Percentiles rank a stretch among this genome's conserved stretches.
Conservation (phyloP, 2,797 vertebrate genomes). For the Gallinago solitaria region DNA sequence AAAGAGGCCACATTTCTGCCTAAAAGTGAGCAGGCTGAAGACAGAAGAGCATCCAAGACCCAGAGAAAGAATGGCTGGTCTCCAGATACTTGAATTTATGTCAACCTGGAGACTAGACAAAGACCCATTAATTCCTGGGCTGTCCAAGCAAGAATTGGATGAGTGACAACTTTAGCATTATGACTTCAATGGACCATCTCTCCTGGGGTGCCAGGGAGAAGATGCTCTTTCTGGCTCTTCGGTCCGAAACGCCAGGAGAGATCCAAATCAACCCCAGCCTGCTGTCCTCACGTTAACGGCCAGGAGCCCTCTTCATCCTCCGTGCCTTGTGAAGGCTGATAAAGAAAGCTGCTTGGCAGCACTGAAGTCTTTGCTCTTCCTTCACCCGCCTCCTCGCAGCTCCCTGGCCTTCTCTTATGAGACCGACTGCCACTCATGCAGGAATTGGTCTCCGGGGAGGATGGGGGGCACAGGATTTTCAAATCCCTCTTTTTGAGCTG, state of each 20-base stretch:
- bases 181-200: not conserved
- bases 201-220: not conserved
- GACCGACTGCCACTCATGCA: not conserved
- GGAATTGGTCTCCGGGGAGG: conserved; percentile 24
- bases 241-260: not conserved
- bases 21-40: not conserved
- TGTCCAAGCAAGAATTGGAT: not conserved
- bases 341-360: not conserved
- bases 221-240: not conserved
- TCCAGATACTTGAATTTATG: conserved; percentile 30
- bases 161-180: conserved; percentile 6
- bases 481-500: conserved; percentile 29
- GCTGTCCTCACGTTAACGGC: fast-evolving
- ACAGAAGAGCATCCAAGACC: not conserved
- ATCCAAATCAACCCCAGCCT: not conserved
- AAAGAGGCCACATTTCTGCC: not conserved
- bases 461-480: not conserved
- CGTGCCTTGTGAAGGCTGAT: not conserved
- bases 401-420: not conserved
- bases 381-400: not conserved
- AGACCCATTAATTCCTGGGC: conserved; percentile 21
- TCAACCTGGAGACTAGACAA: conserved; percentile 12
- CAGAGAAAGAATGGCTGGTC: not conserved
- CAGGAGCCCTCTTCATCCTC: not conserved
- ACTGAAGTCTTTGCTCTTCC: not conserved